Conservation (phyloP, 2,888 invertebrate genomes). For the Lobophora halterata region DNA sequence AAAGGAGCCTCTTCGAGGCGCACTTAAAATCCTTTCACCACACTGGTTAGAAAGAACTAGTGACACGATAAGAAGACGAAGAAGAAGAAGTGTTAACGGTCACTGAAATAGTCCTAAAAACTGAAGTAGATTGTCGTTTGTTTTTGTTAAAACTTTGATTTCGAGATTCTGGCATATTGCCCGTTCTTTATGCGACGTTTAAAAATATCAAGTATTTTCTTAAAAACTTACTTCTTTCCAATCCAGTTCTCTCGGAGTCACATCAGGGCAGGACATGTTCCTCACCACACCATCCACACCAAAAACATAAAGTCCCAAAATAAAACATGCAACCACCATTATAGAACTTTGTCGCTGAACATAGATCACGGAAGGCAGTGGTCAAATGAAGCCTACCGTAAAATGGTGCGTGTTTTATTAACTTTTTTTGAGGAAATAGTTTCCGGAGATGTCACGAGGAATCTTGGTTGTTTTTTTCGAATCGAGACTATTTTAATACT, state of each 20-base stretch:
- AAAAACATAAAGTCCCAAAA: constrained; percentile 43
- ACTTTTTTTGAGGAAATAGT: constrained; percentile 41
- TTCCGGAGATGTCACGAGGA: constrained; percentile 19
- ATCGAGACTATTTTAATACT: too few species aligned
- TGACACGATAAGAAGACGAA: too few species aligned
- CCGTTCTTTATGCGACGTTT: too few species aligned
- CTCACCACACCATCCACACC: constrained; percentile 48
- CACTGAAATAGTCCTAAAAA: too few species aligned
- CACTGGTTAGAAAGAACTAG: too few species aligned
- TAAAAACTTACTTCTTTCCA: constrained; percentile 62
- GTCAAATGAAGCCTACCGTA: constrained; percentile 49
- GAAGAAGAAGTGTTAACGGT: too few species aligned
- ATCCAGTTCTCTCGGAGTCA: constrained; percentile 60
- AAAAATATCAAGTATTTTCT: too few species aligned
- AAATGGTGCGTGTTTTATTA: constrained; percentile 52
- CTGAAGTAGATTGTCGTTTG: too few species aligned
- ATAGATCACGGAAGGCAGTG: constrained; percentile 35
- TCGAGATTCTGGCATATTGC: too few species aligned
- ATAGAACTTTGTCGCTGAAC: constrained; percentile 39
- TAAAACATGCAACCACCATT: constrained; percentile 48
- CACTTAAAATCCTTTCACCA: too few species aligned
- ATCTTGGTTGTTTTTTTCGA: background rate
- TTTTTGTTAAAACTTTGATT: too few species aligned
- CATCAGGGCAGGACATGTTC: constrained; percentile 58
- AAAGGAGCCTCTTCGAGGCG: too few species aligned